A percentile compares a stretch with the other conserved stretches of the same genome.
These are phyloP conservation scores for Pluvialis apricaria DNA, from an alignment of 2,113 vertebrate genomes.

Conservation along the genomic window DNA sequence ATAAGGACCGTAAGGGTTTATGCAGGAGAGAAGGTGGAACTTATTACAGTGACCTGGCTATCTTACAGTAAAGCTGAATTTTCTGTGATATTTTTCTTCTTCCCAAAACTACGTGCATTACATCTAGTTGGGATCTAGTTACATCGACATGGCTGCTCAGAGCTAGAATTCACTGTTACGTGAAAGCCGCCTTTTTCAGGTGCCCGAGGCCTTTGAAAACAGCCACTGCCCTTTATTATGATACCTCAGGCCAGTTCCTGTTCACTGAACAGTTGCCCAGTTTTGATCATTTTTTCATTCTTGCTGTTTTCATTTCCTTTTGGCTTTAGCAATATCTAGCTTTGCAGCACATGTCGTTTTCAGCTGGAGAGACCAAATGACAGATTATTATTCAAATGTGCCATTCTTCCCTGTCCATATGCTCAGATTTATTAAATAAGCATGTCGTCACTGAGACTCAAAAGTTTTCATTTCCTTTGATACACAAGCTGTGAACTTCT, in stretches of 20 bases:
- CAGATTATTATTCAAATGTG: not conserved
- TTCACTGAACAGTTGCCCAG: not conserved
- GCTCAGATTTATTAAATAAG: not conserved
- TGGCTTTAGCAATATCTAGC: not conserved
- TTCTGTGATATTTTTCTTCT: not conserved
- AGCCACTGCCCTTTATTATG: not conserved
- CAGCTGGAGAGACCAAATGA: not conserved
- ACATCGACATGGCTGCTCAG: not conserved
- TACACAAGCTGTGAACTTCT: not conserved
- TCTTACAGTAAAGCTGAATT: not conserved
- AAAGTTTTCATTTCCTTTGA: slow-evolving; percentile 2
- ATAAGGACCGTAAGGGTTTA: not conserved
- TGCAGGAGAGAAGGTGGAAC: not conserved
- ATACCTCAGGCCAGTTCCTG: not conserved
- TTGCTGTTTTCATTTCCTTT: slow-evolving; percentile 27
- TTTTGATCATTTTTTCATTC: not conserved
- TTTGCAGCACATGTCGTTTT: not conserved
- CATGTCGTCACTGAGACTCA: not conserved
- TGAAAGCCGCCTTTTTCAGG: not conserved
- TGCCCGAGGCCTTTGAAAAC: not conserved
- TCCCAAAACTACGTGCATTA: not conserved
- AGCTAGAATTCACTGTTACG: not conserved
- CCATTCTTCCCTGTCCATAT: not conserved
- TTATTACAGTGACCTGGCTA: not conserved
- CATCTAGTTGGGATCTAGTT: not conserved